Evolutionary conservation across 2,888 invertebrate species (phyloP).

Genomic region (Pristionchus maxplancki): DNA sequence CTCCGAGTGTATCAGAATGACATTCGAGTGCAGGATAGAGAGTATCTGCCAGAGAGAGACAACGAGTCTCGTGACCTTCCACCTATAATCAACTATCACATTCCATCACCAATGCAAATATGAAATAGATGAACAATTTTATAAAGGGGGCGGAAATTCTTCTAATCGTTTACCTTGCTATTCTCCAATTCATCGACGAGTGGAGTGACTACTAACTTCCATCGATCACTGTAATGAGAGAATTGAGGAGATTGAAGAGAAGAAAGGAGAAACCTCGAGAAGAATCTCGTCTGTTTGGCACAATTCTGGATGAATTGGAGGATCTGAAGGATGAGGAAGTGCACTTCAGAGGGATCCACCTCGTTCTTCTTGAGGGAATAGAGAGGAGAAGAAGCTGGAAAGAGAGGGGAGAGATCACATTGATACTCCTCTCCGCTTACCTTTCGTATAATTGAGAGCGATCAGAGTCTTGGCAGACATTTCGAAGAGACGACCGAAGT

Average conservation of each 20-base stretch:
- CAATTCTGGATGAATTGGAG: constrained; percentile 51
- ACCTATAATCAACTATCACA: constrained; percentile 52
- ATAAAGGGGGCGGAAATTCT: too few species aligned
- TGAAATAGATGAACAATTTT: too few species aligned
- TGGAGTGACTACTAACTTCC: constrained; percentile 61
- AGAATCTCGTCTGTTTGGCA: constrained; percentile 48
- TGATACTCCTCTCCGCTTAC: too few species aligned
- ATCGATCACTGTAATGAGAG: constrained; percentile 67
- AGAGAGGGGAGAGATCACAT: not conserved
- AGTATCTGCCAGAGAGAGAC: constrained; percentile 62
- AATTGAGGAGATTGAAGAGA: not conserved
- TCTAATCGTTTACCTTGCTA: constrained; percentile 55
- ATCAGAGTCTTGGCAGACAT: constrained; percentile 64
- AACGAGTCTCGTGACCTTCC: constrained; percentile 71
- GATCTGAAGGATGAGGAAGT: constrained; percentile 50
- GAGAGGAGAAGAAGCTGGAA: constrained; percentile 33
- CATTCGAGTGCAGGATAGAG: constrained; percentile 60
- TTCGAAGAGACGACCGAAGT: constrained; percentile 69
- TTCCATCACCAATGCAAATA: too few species aligned
- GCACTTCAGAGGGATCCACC: constrained; percentile 18
- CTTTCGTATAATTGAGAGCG: constrained; percentile 61
- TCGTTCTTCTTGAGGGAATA: constrained; percentile 44
- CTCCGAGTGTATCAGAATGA: constrained; percentile 54
- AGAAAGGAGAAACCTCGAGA: constrained; percentile 13
- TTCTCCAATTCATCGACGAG: constrained; percentile 71